Conservation (phyloP, 2,797 vertebrate species). For the Coregonus sp. region DNA sequence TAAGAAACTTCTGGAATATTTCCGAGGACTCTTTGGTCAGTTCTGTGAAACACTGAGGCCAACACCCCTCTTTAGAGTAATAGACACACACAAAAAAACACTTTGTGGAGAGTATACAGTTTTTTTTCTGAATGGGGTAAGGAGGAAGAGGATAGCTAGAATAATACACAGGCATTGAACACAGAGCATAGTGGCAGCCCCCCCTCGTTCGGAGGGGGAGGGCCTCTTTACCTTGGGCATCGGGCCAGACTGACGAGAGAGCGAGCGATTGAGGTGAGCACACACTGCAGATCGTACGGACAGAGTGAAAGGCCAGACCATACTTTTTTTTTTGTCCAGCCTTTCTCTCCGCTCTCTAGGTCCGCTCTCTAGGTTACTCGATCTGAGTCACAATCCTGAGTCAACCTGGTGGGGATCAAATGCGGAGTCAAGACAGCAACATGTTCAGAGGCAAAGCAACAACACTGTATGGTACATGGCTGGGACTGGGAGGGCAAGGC, state of each 20-base stretch:
- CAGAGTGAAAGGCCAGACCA: constrained; percentile 71
- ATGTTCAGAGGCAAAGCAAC: constrained; percentile 72
- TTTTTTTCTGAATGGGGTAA: constrained; percentile 39
- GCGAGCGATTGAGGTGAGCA: constrained; percentile 70
- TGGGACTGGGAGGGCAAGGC: constrained; percentile 20
- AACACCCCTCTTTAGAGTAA: constrained; percentile 46
- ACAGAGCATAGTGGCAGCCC: constrained; percentile 71
- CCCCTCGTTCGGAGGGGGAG: constrained; percentile 61
- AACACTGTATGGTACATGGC: constrained; percentile 59
- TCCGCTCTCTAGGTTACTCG: constrained; percentile 71
- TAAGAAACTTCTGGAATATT: constrained; percentile 22
- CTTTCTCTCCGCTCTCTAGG: constrained; percentile 57
- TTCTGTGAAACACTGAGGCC: constrained; percentile 71
- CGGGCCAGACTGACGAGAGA: constrained; percentile 75
- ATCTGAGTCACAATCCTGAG: constrained; percentile 78
- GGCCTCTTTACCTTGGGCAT: constrained; percentile 81
- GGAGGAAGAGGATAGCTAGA: constrained; percentile 58
- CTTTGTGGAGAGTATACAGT: constrained; percentile 37
- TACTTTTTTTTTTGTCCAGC: constrained; percentile 72
- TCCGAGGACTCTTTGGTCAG: constrained; percentile 61
- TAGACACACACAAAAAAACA: constrained; percentile 1
- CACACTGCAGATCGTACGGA: constrained; percentile 71
- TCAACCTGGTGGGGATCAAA: constrained; percentile 85
- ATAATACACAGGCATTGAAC: constrained; percentile 70
- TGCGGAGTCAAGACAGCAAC: constrained; percentile 80